phyloP scores from a whole-genome alignment of 2,113 vertebrate species.

The Peromyscus leucopus region DNA sequence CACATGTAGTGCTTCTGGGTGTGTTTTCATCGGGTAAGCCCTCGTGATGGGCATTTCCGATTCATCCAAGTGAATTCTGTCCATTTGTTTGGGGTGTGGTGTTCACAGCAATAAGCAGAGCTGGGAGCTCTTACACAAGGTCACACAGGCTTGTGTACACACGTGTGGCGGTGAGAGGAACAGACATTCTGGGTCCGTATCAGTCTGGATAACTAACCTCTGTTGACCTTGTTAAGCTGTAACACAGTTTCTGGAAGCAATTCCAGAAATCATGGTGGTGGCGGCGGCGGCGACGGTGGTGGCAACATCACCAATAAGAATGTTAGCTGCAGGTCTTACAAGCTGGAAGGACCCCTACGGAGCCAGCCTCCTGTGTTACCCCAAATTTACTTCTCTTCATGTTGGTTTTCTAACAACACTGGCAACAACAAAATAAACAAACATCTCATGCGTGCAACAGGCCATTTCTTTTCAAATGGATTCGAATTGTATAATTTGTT shows the following conservation, averaged over 20 bases:
- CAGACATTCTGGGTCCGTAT: background rate
- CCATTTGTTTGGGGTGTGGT: background rate
- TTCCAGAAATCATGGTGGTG: background rate
- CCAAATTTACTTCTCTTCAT: background rate
- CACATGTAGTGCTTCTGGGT: background rate
- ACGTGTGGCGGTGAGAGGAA: background rate
- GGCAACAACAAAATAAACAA: background rate
- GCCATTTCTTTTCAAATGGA: slow-evolving; percentile 10
- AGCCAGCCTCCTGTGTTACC: background rate
- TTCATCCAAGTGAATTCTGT: background rate
- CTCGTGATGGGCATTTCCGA: background rate
- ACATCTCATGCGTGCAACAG: background rate
- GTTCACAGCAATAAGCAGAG: background rate
- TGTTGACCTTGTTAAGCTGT: background rate
- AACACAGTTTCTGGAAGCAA: background rate
- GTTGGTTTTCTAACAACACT: background rate
- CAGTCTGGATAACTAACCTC: background rate
- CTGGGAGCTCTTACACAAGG: background rate
- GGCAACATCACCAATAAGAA: background rate
- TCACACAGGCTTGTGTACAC: background rate
- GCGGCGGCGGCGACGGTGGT: too few species aligned
- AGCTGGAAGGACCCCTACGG: background rate
- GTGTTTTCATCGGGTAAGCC: background rate
- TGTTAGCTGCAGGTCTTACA: background rate
- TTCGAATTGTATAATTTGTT: slow-evolving; percentile 9